These are phyloP conservation scores for Gymnarchus niloticus DNA, from an alignment of 2,113 vertebrate genomes.

Conservation along the genomic window DNA sequence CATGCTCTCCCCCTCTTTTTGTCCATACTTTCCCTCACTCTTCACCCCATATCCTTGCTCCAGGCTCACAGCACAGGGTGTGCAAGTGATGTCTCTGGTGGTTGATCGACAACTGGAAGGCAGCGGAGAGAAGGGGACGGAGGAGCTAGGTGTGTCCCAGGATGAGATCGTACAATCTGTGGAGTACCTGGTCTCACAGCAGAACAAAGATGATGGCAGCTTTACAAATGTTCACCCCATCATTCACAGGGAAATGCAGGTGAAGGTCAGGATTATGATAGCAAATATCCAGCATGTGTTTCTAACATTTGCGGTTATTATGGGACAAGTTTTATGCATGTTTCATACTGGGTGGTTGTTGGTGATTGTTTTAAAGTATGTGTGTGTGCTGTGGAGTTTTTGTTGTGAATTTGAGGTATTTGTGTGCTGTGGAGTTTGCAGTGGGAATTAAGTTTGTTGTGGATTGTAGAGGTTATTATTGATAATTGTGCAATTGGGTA, in stretches of 20 bases:
- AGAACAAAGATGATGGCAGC: constrained; percentile 50
- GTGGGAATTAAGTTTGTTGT: no score
- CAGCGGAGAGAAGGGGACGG: constrained; percentile 12
- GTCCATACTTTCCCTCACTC: neutral
- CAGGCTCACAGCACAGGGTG: constrained; percentile 73
- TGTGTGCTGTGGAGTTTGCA: no score
- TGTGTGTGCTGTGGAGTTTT: no score
- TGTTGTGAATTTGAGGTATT: no score
- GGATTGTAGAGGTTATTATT: no score
- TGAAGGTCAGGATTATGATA: constrained; percentile 31
- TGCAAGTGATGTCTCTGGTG: constrained; percentile 69
- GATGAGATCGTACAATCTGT: constrained; percentile 54
- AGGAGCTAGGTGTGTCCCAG: constrained; percentile 22
- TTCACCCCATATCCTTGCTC: neutral
- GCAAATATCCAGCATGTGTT: neutral
- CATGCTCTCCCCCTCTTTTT: neutral
- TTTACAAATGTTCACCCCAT: constrained; percentile 63
- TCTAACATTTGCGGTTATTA: neutral
- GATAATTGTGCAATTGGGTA: no score
- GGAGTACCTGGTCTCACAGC: constrained; percentile 56
- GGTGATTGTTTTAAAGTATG: no score
- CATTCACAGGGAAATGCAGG: constrained; percentile 63
- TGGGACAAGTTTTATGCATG: neutral
- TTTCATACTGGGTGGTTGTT: no score
- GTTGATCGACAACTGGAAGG: constrained; percentile 36